Evolutionary conservation across 2,797 vertebrate species (phyloP).

Genomic region (Calcarius lapponicus): DNA sequence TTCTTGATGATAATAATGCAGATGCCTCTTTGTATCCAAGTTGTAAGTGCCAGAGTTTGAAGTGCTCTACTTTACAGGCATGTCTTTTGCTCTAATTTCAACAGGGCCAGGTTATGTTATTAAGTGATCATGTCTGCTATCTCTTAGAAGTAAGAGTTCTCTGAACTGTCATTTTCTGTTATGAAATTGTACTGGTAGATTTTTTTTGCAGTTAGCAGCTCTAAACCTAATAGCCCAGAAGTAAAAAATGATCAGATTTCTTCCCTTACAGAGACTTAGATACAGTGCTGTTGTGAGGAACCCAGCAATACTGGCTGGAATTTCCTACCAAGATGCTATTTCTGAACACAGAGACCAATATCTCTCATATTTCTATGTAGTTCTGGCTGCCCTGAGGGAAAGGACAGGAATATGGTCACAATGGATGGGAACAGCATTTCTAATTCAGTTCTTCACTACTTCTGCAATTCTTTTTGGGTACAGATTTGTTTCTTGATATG

Average conservation of each 20-base stretch:
- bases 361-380: background rate
- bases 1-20: background rate
- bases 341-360: background rate
- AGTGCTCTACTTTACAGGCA: background rate
- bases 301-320: background rate
- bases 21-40: background rate
- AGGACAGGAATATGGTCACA: background rate
- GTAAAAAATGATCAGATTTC: background rate
- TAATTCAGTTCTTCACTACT: background rate
- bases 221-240: background rate
- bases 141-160: background rate
- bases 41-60: background rate
- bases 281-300: background rate
- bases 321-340: background rate
- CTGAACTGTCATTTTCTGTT: background rate
- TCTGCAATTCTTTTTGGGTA: background rate
- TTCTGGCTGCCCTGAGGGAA: background rate
- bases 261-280: background rate
- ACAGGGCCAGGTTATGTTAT: background rate
- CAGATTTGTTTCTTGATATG: background rate
- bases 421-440: background rate
- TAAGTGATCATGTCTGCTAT: background rate
- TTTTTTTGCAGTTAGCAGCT: background rate
- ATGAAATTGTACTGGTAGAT: background rate
- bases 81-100: background rate